Evolutionary conservation across 2,888 invertebrate genomes (phyloP), one percentile per base, ranked within the genome.

Genomic region (Dryocosmus kuriphilus): DNA sequence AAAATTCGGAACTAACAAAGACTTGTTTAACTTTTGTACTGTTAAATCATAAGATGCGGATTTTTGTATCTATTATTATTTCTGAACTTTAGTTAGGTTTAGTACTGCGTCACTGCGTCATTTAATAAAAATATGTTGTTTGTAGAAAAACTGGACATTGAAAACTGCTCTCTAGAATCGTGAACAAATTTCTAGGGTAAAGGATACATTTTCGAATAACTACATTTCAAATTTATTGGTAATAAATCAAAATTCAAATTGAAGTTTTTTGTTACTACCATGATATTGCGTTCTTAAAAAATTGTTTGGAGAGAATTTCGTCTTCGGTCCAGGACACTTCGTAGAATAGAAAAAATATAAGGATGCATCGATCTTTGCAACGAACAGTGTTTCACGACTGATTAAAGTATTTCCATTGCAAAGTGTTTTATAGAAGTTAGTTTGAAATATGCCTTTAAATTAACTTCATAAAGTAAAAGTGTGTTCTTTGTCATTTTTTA

Each of bases 311-410:
- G 30, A 71, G 14, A 71, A 51, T 71, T 71, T 55, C 22, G 30
- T 51, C 14, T 51, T 51, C 19, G 30, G 30, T n/a, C n/a, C n/a
- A 27, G 27, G 19, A 46, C 14, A 27, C 67, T 27, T 51, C 27
- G 6, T 71, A 55, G 51, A 24, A 46, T 30, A 27, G 41, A 2
- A 7, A 51, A 30, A 27, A 19, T 51, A 27, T 51, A 51, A 71
- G 7, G 30, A 51, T 30, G 51, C 67, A 67, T 67, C 67, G 19
- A 46, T 24, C 14, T 71, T 71, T 51, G 32, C 71, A 55, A 51
- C 51, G 71, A 55, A 32, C 71, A 71, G 71, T 71, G 55, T 71
- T 71, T 71, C 2, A 32, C n/a, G 71, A 71, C 71, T 71, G 32
- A 55, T 71, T 30, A 65, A 46, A 51, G 14, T 60, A 60, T 60